Evolutionary conservation across 2,888 invertebrate genomes (phyloP).

Genomic region (Synergus laeviventris): DNA sequence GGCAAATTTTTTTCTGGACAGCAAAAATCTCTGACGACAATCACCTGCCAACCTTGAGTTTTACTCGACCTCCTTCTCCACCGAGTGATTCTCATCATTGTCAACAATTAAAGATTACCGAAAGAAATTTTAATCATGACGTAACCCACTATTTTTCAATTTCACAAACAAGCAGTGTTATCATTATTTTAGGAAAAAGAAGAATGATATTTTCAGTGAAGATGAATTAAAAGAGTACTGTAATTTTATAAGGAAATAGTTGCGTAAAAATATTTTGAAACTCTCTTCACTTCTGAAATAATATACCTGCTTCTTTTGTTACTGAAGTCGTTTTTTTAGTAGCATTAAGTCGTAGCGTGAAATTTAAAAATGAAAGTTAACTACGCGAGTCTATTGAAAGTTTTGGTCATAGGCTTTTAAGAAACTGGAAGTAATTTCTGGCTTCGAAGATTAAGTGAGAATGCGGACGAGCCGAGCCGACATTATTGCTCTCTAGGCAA

Average conservation of each 20-base stretch:
- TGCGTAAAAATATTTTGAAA: background rate
- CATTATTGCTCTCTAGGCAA: constrained; percentile 42
- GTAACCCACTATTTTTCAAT: constrained; percentile 5
- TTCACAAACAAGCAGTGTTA: background rate
- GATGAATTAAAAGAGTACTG: background rate
- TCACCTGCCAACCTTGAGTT: background rate
- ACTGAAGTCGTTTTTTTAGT: background rate
- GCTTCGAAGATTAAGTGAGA: constrained; percentile 48
- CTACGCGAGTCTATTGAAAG: background rate
- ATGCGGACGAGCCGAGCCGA: constrained; percentile 46
- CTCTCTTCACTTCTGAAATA: background rate
- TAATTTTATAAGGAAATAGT: background rate
- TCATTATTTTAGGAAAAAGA: background rate
- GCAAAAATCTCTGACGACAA: background rate
- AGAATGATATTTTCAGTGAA: background rate
- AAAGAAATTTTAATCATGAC: constrained; percentile 20
- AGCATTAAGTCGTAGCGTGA: background rate
- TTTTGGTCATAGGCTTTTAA: constrained; percentile 11
- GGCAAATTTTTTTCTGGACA: background rate
- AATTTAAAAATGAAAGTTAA: constrained; percentile 32
- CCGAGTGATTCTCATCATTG: constrained; percentile 21
- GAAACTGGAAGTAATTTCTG: constrained; percentile 36
- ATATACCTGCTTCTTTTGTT: constrained; percentile 13
- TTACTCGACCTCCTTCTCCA: constrained; percentile 3
- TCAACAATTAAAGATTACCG: background rate